phyloP scores from a whole-genome alignment of 2,888 invertebrate genomes.

The Eulithis prunata region DNA sequence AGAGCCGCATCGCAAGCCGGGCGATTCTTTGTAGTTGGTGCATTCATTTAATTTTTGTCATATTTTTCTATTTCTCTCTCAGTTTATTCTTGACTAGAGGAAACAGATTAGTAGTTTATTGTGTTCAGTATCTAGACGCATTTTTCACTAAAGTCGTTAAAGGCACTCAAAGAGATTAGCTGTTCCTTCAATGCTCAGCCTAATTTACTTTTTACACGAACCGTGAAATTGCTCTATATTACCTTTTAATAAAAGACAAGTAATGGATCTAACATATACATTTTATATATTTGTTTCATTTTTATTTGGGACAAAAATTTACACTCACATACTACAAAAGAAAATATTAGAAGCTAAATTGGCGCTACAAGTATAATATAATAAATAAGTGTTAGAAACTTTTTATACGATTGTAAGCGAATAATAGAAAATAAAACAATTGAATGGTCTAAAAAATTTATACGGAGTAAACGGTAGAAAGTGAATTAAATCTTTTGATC shows the following conservation, averaged over 20 bases:
- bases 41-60: conserved; percentile 7
- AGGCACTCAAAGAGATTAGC: background rate
- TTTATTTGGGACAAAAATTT: too few relatives aligned
- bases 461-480: background rate
- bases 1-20: background rate
- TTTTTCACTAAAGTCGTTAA: background rate
- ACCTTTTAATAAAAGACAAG: too few relatives aligned
- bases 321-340: too few relatives aligned
- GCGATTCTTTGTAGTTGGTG: background rate
- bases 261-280: too few relatives aligned
- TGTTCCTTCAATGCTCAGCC: background rate
- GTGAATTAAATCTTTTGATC: conserved; percentile 26
- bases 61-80: background rate
- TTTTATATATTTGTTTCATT: too few relatives aligned
- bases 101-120: too few relatives aligned
- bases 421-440: background rate
- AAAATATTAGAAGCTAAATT: too few relatives aligned
- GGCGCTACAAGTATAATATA: too few relatives aligned
- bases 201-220: background rate
- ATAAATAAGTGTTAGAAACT: too few relatives aligned
- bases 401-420: background rate
- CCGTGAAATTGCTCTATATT: background rate
- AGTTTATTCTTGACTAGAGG: too few relatives aligned
- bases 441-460: background rate
- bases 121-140: background rate